Conservation (phyloP, 2,888 invertebrate species). For the Ceriagrion tenellum region DNA sequence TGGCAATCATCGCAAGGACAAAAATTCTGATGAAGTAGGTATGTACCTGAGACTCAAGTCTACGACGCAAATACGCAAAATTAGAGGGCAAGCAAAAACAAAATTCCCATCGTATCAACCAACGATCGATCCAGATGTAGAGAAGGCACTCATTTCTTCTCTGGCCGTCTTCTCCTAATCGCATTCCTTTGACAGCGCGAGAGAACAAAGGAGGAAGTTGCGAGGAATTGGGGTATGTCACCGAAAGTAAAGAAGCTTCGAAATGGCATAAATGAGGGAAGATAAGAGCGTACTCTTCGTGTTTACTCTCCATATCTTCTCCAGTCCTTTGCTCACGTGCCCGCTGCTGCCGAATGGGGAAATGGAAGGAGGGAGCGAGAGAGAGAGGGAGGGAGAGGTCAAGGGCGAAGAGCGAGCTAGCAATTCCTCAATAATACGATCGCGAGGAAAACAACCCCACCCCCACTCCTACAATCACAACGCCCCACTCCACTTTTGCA, state of each 20-base stretch:
- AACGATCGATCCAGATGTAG: too few relatives aligned
- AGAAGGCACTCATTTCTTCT: neutral
- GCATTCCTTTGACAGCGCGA: neutral
- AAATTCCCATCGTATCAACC: too few relatives aligned
- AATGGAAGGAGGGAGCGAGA: too few relatives aligned
- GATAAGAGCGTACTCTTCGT: neutral
- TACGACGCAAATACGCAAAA: too few relatives aligned
- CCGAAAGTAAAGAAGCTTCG: neutral
- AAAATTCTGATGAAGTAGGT: too few relatives aligned
- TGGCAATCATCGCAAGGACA: too few relatives aligned
- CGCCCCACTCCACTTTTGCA: too few relatives aligned
- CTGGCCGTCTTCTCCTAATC: neutral
- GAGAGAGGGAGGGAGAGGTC: neutral
- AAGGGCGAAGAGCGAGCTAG: neutral
- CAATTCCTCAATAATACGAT: neutral
- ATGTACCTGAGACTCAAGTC: too few relatives aligned
- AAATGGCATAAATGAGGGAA: neutral
- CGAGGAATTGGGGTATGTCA: neutral
- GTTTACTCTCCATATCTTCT: neutral
- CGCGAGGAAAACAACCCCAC: neutral
- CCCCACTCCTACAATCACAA: neutral
- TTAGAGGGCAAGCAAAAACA: too few relatives aligned
- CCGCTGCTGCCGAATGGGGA: too few relatives aligned
- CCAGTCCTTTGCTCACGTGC: neutral
- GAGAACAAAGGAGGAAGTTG: neutral